phyloP scores from a whole-genome alignment of 2,797 vertebrate genomes.

The Halcyon badia region DNA sequence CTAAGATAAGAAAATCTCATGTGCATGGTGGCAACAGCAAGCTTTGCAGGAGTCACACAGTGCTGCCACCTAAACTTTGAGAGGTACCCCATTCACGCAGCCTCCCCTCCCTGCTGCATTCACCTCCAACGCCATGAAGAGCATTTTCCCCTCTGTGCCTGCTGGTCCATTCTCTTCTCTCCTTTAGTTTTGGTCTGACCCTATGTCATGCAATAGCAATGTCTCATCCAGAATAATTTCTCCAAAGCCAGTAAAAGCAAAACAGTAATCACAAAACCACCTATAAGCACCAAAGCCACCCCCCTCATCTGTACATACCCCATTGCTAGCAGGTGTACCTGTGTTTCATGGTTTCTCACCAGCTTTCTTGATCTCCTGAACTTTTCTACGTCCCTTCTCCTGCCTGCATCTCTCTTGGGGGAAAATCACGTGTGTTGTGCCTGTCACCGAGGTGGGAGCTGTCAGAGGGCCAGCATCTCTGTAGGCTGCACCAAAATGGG shows the following conservation, averaged over 20 bases:
- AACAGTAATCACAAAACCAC: neutral
- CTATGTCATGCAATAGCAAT: rapidly evolving
- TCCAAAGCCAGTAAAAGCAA: neutral
- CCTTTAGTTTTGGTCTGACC: neutral
- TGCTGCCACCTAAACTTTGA: neutral
- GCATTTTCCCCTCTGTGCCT: neutral
- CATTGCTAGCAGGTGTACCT: neutral
- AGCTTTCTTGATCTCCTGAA: neutral
- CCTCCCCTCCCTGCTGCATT: neutral
- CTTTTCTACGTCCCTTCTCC: neutral
- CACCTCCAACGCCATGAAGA: neutral
- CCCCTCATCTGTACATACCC: neutral
- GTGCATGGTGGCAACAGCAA: rapidly evolving
- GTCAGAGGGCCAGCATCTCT: neutral
- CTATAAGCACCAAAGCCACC: neutral
- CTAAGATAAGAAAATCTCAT: rapidly evolving
- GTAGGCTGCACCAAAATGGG: rapidly evolving
- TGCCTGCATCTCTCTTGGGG: neutral
- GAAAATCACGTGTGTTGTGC: rapidly evolving
- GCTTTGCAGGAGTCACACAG: neutral
- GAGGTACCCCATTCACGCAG: neutral
- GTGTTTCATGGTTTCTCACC: neutral
- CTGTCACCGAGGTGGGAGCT: neutral
- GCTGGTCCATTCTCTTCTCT: neutral
- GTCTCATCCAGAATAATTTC: neutral